phyloP scores from a whole-genome alignment of 1,140 invertebrate species.

The Bradynema listronoti region DNA sequence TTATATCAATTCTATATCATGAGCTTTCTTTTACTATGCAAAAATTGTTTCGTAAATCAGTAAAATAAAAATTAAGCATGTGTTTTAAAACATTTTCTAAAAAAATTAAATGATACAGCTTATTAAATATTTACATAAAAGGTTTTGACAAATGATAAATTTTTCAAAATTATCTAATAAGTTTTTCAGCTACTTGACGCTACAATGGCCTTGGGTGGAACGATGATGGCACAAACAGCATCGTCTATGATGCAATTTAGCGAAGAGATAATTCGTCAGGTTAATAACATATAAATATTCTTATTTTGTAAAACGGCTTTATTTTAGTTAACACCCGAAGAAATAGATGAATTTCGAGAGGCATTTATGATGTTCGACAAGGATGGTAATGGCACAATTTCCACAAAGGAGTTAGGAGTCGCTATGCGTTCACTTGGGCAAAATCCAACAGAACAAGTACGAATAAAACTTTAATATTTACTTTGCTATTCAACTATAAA shows the following conservation, averaged over 20 bases:
- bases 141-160: too few relatives aligned
- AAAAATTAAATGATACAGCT: too few relatives aligned
- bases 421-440: slow-evolving; percentile 97
- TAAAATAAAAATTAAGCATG: too few relatives aligned
- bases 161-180: too few relatives aligned
- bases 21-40: too few relatives aligned
- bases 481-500: slow-evolving; percentile 83
- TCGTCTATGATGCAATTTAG: slow-evolving; percentile 39
- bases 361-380: slow-evolving; percentile 98
- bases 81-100: too few relatives aligned
- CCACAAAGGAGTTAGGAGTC: slow-evolving; percentile 82
- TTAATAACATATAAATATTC: slow-evolving; percentile 17
- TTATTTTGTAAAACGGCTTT: neutral
- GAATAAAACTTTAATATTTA: slow-evolving; percentile 1
- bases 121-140: too few relatives aligned
- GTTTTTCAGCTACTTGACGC: slow-evolving; percentile 34
- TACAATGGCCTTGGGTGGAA: slow-evolving; percentile 40
- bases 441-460: slow-evolving; percentile 91
- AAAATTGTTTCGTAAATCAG: too few relatives aligned
- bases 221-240: slow-evolving; percentile 21
- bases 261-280: slow-evolving; percentile 46
- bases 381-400: slow-evolving; percentile 97
- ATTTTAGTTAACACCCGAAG: slow-evolving; percentile 45
- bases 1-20: too few relatives aligned
- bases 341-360: slow-evolving; percentile 81